Conservation (phyloP, 2,888 invertebrate genomes). For the Rhorus exstirpatorius region DNA sequence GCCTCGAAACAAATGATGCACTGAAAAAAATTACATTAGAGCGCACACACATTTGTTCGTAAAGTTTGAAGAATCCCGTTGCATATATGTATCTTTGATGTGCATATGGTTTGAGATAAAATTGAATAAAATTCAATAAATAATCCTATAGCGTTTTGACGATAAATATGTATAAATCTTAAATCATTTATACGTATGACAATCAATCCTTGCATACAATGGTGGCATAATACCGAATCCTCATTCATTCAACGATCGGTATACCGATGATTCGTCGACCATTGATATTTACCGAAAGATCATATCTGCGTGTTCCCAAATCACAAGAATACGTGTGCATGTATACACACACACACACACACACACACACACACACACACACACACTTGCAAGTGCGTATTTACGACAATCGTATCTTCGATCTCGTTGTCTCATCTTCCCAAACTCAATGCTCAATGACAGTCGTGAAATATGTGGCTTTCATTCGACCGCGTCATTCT, state of each 20-base stretch:
- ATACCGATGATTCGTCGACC: constrained; percentile 28
- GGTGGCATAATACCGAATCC: constrained; percentile 1
- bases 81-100: no score
- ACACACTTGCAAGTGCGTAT: constrained; percentile 7
- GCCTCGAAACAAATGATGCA: no score
- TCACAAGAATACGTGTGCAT: constrained; percentile 17
- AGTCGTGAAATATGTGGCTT: constrained; percentile 61
- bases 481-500: constrained; percentile 59
- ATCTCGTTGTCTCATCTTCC: constrained; percentile 64
- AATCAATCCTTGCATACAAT: no score
- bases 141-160: neutral
- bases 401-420: constrained; percentile 61
- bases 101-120: no score
- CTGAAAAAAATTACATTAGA: no score
- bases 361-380: constrained; percentile 28
- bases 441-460: constrained; percentile 42
- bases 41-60: no score
- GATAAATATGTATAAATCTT: neutral
- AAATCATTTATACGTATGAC: neutral
- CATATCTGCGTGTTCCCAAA: constrained; percentile 29
- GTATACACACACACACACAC: constrained; percentile 6
- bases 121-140: no score
- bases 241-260: constrained; percentile 36
- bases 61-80: no score
- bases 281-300: constrained; percentile 35